Conservation (phyloP, 2,888 invertebrate species). For the Drosophila stalkeri region DNA sequence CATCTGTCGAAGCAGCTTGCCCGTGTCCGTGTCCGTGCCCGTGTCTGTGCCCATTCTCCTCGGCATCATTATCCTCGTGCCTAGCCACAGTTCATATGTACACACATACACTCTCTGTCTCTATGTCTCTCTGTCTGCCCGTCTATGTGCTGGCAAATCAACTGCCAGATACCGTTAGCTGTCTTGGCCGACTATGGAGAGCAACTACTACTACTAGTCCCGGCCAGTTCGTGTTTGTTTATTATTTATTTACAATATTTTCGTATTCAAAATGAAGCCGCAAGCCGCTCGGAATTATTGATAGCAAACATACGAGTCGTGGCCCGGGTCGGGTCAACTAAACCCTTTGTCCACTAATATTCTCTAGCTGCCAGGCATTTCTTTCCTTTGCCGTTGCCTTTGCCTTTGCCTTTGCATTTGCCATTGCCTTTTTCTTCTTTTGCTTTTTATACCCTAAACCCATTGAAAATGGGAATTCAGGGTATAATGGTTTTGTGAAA, state of each 20-base stretch:
- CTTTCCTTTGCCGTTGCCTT: constrained; percentile 9
- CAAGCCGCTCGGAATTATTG: constrained; percentile 74
- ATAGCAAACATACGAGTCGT: constrained; percentile 50
- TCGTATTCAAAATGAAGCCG: constrained; percentile 79
- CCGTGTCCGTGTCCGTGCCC: background rate
- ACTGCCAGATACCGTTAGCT: constrained; percentile 69
- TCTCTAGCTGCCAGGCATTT: constrained; percentile 37
- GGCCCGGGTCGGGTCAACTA: background rate
- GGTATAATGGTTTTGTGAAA: too few species aligned
- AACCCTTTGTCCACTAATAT: constrained; percentile 25
- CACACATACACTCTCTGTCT: too few species aligned
- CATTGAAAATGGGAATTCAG: too few species aligned
- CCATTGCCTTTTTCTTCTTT: constrained; percentile 1
- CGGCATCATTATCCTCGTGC: constrained; percentile 26
- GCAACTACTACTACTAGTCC: background rate
- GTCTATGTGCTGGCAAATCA: constrained; percentile 36
- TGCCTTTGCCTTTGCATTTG: background rate
- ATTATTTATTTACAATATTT: constrained; percentile 80
- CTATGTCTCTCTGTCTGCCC: constrained; percentile 3
- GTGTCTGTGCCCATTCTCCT: background rate
- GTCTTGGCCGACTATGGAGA: constrained; percentile 8
- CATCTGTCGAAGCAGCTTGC: constrained; percentile 29
- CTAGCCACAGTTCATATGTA: constrained; percentile 21
- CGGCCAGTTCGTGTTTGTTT: constrained; percentile 35
- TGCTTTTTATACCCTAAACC: too few species aligned